Evolutionary conservation across 1,140 invertebrate genomes (phyloP).

Genomic region (Eumaeus atala): DNA sequence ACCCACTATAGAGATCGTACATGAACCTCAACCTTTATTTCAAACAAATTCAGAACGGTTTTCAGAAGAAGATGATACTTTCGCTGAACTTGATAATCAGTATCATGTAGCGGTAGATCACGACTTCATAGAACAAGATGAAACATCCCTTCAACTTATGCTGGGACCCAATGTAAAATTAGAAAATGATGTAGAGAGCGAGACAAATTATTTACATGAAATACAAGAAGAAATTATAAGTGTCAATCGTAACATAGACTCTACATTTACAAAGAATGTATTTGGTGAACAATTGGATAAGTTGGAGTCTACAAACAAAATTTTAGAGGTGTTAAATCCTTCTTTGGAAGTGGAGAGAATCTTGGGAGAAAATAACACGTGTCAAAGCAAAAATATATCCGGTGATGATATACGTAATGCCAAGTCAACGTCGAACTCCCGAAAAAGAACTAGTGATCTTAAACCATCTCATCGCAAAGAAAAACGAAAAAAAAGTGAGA

Average conservation of each 20-base stretch:
- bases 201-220: conserved; percentile 20
- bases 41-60: conserved; percentile 36
- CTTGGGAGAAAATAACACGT: not conserved
- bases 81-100: conserved; percentile 62
- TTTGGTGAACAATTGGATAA: not conserved
- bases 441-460: conserved; percentile 57
- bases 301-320: not conserved
- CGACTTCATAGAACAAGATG: conserved; percentile 54
- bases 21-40: conserved; percentile 35
- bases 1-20: not conserved
- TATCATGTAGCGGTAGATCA: conserved; percentile 66
- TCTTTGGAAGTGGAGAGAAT: no score
- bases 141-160: conserved; percentile 28
- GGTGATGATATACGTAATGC: conserved; percentile 12
- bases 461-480: conserved; percentile 63
- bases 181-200: conserved; percentile 35
- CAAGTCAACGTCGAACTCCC: conserved; percentile 30
- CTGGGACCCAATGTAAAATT: conserved; percentile 18
- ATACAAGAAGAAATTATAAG: not conserved
- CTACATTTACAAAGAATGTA: not conserved
- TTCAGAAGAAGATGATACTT: conserved; percentile 60
- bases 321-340: no score
- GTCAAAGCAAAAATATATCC: conserved; percentile 20
- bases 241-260: not conserved
- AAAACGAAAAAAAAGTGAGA: conserved; percentile 60